A percentile compares a stretch with the other conserved stretches of the same genome.
Conservation (phyloP, 2,113 vertebrate genomes). For the Felis chaus region DNA sequence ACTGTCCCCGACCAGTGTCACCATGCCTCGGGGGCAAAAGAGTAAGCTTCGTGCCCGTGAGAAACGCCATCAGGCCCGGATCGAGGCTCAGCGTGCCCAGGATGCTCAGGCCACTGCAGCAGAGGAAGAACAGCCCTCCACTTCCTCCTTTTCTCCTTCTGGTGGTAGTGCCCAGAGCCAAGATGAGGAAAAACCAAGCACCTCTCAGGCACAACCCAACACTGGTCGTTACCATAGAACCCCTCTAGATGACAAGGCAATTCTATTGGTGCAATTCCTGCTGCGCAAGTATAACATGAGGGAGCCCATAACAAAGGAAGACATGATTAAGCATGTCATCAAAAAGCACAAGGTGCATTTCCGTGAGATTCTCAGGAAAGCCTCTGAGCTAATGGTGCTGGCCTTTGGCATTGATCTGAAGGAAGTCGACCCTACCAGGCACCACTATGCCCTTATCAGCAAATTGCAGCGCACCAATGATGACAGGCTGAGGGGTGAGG, state of each 20-base stretch:
- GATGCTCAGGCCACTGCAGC: background rate
- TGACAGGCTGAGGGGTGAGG: background rate
- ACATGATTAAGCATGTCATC: constrained; percentile 13
- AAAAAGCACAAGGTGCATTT: background rate
- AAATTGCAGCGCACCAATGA: background rate
- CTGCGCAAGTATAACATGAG: background rate
- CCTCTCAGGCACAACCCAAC: background rate
- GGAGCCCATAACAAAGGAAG: constrained; percentile 40
- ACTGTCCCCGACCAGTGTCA: background rate
- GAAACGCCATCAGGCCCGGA: background rate
- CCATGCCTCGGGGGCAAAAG: constrained; percentile 29
- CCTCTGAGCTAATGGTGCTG: constrained; percentile 29
- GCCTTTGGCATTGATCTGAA: constrained; percentile 43
- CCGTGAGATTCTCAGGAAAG: background rate
- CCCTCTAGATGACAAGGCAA: background rate
- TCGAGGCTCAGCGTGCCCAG: background rate
- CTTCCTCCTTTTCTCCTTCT: background rate
- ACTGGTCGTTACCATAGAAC: accelerated
- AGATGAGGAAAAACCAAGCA: background rate
- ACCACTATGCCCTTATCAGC: background rate
- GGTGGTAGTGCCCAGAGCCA: background rate
- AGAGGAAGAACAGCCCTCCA: background rate
- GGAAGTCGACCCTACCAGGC: background rate
- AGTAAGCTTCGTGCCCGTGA: constrained; percentile 21
- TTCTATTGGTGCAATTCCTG: constrained; percentile 34